phyloP scores from a whole-genome alignment of 2,113 vertebrate species.

The Rana temporaria region DNA sequence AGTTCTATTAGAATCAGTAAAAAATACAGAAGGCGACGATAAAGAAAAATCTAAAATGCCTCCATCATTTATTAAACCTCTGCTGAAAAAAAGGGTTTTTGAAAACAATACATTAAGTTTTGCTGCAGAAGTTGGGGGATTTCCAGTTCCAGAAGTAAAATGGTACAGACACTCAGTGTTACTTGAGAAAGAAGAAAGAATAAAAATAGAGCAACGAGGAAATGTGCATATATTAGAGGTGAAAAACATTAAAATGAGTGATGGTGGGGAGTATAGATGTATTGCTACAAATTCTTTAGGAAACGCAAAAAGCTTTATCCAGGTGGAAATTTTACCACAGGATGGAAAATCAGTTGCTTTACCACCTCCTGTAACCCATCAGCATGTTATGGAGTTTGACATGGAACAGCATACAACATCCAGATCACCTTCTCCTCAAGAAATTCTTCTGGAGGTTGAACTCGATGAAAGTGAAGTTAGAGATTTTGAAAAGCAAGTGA shows the following conservation, averaged over 20 bases:
- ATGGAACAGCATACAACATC: conserved; percentile 85
- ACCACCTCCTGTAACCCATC: conserved; percentile 91
- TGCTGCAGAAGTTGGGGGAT: conserved; percentile 85
- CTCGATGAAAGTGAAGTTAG: conserved; percentile 94
- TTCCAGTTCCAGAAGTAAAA: conserved; percentile 88
- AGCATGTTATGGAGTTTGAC: conserved; percentile 96
- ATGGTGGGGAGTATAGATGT: conserved; percentile 91
- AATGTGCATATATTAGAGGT: conserved; percentile 82
- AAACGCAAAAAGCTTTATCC: conserved; percentile 88
- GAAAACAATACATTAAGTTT: conserved; percentile 83
- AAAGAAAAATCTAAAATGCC: conserved; percentile 86
- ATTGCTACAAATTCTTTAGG: conserved; percentile 92
- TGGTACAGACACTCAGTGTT: conserved; percentile 92
- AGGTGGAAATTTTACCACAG: conserved; percentile 83
- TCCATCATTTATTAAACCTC: conserved; percentile 90
- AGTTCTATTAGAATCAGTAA: not conserved
- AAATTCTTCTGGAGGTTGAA: conserved; percentile 96
- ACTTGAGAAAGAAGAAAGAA: conserved; percentile 75
- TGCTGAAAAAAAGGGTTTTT: conserved; percentile 82
- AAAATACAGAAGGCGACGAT: conserved; percentile 73
- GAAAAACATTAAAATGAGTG: conserved; percentile 74
- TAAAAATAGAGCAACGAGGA: conserved; percentile 81
- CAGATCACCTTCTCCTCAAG: conserved; percentile 94
- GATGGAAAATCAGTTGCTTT: conserved; percentile 80
- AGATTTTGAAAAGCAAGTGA: conserved; percentile 97